phyloP scores from a whole-genome alignment of 2,888 invertebrate genomes.

The Nycteola revayana region DNA sequence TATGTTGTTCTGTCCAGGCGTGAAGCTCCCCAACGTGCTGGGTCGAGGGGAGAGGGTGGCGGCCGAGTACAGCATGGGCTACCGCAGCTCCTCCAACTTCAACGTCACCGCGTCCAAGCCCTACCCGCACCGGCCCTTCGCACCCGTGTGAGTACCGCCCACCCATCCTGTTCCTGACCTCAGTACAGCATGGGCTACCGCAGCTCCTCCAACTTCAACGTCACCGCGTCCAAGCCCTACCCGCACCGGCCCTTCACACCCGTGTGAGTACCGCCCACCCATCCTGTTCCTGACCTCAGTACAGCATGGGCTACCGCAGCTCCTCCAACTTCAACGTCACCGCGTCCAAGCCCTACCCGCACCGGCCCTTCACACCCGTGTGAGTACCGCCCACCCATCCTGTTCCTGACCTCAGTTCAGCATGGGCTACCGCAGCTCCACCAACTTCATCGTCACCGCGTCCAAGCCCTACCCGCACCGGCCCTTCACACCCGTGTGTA shows the following conservation, averaged over 20 bases:
- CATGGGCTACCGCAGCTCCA: constrained; percentile 90
- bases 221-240: constrained; percentile 92
- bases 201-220: constrained; percentile 89
- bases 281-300: no score
- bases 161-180: no score
- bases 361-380: constrained; percentile 84
- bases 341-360: constrained; percentile 92
- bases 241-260: constrained; percentile 85
- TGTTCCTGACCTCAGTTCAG: no score
- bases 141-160: constrained; percentile 84
- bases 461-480: constrained; percentile 92
- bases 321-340: constrained; percentile 91
- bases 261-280: no score
- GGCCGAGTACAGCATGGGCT: constrained; percentile 92
- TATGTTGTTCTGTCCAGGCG: constrained; percentile 75
- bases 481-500: constrained; percentile 84
- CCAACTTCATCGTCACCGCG: constrained; percentile 90
- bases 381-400: no score
- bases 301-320: constrained; percentile 91
- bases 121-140: constrained; percentile 85
- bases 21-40: constrained; percentile 90
- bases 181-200: constrained; percentile 94
- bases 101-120: constrained; percentile 92
- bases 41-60: constrained; percentile 94
- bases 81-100: constrained; percentile 90